phyloP scores from a whole-genome alignment of 1,140 invertebrate species.

The Drosophila sp. region DNA sequence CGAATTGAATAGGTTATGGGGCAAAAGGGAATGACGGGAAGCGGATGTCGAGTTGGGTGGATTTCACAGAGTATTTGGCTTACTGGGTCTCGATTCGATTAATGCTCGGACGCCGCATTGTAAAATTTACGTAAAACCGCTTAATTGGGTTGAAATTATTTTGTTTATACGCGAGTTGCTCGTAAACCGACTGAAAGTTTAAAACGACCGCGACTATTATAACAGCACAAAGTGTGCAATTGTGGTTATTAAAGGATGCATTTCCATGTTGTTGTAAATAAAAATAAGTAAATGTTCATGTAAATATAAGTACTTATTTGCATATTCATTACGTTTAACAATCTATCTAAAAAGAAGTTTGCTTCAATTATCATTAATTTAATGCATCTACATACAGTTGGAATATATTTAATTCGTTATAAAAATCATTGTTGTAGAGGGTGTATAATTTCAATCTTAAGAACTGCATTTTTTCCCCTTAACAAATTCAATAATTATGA shows the following conservation, averaged over 20 bases:
- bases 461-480: no score
- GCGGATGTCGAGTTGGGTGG: background rate
- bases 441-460: no score
- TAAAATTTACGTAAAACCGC: conserved; percentile 67
- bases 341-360: no score
- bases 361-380: no score
- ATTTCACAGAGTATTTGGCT: background rate
- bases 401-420: no score
- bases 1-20: conserved; percentile 31
- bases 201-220: conserved; percentile 45
- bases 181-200: conserved; percentile 48
- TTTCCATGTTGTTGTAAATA: conserved; percentile 19
- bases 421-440: no score
- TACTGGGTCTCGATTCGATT: conserved; percentile 30
- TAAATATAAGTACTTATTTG: background rate
- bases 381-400: no score
- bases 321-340: no score
- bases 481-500: no score
- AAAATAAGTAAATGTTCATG: background rate
- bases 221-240: conserved; percentile 44
- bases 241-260: conserved; percentile 33
- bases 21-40: background rate
- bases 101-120: conserved; percentile 49
- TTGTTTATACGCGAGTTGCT: conserved; percentile 56
- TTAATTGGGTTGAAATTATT: conserved; percentile 73